Evolutionary conservation across 64 coral and sea anemone genomes (phyloP), one percentile per base, ranked within the genome.

Genomic region (Montipora capricornis): DNA sequence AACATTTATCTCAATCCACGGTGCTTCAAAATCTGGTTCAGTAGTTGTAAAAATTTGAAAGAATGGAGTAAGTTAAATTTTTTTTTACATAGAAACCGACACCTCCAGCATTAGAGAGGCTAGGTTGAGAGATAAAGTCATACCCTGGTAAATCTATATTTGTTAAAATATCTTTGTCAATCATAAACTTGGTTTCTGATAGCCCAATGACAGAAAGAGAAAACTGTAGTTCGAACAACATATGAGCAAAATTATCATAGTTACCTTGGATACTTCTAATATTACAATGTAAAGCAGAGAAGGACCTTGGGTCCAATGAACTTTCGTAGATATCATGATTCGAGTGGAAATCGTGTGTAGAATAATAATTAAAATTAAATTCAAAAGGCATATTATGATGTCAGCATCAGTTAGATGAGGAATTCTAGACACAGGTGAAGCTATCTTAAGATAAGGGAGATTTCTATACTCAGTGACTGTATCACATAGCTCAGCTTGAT

Each of bases 261-360:
- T 92, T 95, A 6, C 24, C 75, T 48, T 77, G 75, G 11, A 95
- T 92, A 55, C 94, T 87, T 37, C 29, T 37, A 48, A 95, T 88
- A 89, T 96, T 95, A 52, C 49, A 77, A 92, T 95, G 82, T 47
- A 95, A 48, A 50, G 75, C 75, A 88, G 90, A 88, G 58, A 95
- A 91, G 4, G 6, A 59, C 57, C 57, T 59, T 59, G 57, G 57
- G 29, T 37, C 29, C 29, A 37, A 59, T 59, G 47, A 14, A n/a
- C 13, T 22, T 52, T 81, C 79, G 5, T 17, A 48, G 46, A 59
- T 59, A 59, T 74, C 84, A 73, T 45, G 29, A 37, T 37, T 37
- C 29, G 29, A 37, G 29, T 37, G 29, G 29, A 37, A 37, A 37
- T 37, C 29, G 29, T 37, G 29, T 8, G 46, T 5, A 67, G 67